Evolutionary conservation across 2,113 vertebrate genomes (phyloP).

Genomic region (Cyprinodon variegatus): DNA sequence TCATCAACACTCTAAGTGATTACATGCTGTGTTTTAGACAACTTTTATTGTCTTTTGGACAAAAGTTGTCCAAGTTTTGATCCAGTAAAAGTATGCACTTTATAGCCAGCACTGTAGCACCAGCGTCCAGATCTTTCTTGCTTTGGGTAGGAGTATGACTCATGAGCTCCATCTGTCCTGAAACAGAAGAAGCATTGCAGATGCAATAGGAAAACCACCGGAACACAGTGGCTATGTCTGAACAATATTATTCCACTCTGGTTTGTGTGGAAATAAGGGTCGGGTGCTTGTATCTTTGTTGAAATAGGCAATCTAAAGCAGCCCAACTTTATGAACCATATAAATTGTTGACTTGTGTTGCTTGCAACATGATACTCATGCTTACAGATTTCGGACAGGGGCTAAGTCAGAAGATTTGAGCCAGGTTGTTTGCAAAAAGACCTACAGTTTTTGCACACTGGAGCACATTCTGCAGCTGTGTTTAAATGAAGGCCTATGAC

Average conservation of each 20-base stretch:
- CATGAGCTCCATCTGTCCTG: conserved; percentile 70
- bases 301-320: conserved; percentile 15
- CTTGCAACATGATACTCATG: conserved; percentile 32
- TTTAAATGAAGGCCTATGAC: conserved; percentile 17
- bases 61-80: not conserved
- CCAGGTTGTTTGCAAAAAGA: not conserved
- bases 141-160: conserved; percentile 55
- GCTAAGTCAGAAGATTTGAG: not conserved
- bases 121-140: conserved; percentile 55
- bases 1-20: not conserved
- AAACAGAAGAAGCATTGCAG: conserved; percentile 50
- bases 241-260: conserved; percentile 50
- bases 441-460: not conserved
- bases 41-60: not conserved
- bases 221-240: conserved; percentile 54
- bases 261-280: conserved; percentile 1
- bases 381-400: not conserved
- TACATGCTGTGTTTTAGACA: not conserved
- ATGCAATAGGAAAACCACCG: conserved; percentile 54
- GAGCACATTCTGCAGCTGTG: conserved; percentile 18
- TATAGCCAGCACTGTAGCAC: not conserved
- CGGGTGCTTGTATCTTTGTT: conserved; percentile 13
- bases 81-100: not conserved
- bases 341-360: conserved; percentile 30
- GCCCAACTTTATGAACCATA: conserved; percentile 29